Evolutionary conservation across 2,888 invertebrate species (phyloP).

Genomic region (Pseudoips prasinana): DNA sequence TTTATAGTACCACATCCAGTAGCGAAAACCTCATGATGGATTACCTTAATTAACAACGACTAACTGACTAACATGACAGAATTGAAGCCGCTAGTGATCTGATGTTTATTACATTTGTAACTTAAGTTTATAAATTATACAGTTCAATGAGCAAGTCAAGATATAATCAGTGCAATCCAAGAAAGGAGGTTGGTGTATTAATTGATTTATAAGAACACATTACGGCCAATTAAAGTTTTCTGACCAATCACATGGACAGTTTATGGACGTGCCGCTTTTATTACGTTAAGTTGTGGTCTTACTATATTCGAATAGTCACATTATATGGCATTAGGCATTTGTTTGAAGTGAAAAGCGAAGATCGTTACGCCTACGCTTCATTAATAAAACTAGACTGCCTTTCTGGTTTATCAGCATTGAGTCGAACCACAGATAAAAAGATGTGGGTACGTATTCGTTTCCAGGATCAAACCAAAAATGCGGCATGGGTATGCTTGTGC

Average conservation of each 20-base stretch:
- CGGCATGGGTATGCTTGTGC: too few species aligned
- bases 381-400: constrained; percentile 29
- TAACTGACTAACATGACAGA: constrained; percentile 29
- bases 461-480: too few species aligned
- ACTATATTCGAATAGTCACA: constrained; percentile 44
- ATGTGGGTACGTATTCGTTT: too few species aligned
- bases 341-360: constrained; percentile 26
- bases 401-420: too few species aligned
- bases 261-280: constrained; percentile 43
- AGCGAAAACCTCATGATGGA: constrained; percentile 32
- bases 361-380: constrained; percentile 32
- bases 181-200: constrained; percentile 53
- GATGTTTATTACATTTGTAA: constrained; percentile 42
- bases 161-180: constrained; percentile 53
- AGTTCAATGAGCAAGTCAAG: constrained; percentile 42
- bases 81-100: constrained; percentile 28
- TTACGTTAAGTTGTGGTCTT: constrained; percentile 38
- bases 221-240: constrained; percentile 65
- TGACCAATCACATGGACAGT: constrained; percentile 49
- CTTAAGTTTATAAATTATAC: constrained; percentile 45
- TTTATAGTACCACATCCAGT: too few species aligned
- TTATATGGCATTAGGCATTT: constrained; percentile 40
- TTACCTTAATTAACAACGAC: constrained; percentile 29
- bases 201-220: constrained; percentile 69
- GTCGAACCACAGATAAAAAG: too few species aligned